Evolutionary conservation across 2,797 vertebrate species (phyloP).

Genomic region (Hypotaenidia okinawae): DNA sequence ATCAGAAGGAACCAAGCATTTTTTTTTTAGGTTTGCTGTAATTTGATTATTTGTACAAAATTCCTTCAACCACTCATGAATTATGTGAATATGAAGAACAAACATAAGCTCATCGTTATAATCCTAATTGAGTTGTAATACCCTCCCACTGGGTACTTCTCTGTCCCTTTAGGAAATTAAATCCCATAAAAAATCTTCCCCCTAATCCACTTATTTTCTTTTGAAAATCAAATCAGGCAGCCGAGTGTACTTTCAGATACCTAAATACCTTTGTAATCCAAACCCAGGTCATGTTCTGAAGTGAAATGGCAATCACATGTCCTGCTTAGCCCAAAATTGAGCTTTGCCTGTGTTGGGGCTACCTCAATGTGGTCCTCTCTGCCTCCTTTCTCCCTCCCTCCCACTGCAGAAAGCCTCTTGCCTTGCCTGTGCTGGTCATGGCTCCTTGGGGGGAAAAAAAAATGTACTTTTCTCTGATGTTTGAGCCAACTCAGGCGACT

Average conservation of each 20-base stretch:
- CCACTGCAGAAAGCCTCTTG: neutral
- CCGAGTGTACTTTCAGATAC: neutral
- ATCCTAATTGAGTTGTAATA: conserved; percentile 54
- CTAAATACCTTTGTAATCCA: neutral
- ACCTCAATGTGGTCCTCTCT: neutral
- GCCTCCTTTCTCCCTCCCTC: neutral
- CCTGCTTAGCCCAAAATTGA: neutral
- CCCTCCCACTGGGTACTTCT: conserved; percentile 13
- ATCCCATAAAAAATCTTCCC: conserved; percentile 35
- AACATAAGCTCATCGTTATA: conserved; percentile 27
- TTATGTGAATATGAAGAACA: conserved; percentile 14
- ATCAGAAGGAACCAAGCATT: neutral
- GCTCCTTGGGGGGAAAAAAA: neutral
- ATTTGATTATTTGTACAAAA: conserved; percentile 17
- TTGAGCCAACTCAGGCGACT: neutral
- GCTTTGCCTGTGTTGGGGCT: neutral
- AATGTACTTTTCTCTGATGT: neutral
- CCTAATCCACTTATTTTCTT: conserved; percentile 62
- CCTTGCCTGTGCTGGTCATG: neutral
- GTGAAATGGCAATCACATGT: neutral
- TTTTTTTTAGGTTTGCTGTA: neutral
- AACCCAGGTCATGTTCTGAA: neutral
- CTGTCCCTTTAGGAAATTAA: conserved; percentile 19
- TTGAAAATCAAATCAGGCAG: conserved; percentile 27
- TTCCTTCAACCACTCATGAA: neutral